Conservation (phyloP, 1,140 invertebrate species). For the Habropoda laboriosa region DNA sequence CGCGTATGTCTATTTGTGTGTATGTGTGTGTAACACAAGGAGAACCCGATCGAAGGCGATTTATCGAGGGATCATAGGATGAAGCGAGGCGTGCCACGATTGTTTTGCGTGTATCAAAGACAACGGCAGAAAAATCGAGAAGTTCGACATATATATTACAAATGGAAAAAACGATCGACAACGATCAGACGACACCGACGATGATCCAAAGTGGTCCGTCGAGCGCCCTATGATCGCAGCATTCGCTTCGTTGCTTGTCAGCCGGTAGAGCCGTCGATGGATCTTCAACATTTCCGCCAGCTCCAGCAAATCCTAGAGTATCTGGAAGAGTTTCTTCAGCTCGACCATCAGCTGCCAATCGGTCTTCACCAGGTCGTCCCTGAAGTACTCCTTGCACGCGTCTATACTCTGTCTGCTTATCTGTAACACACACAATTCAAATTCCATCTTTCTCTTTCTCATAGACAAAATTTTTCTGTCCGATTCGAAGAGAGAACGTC, state of each 20-base stretch:
- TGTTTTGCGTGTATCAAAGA: slow-evolving; percentile 19
- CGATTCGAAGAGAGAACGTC: no score
- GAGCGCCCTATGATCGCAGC: not conserved
- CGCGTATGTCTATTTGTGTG: not conserved
- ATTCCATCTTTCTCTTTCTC: no score
- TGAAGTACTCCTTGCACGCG: slow-evolving; percentile 99
- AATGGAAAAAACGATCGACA: not conserved
- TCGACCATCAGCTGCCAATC: slow-evolving; percentile 99
- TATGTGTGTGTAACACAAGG: not conserved
- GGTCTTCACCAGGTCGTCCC: slow-evolving; percentile 96
- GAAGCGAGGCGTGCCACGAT: not conserved
- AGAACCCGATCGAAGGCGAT: not conserved
- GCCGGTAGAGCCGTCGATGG: not conserved
- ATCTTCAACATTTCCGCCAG: slow-evolving; percentile 1
- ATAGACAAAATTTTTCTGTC: no score
- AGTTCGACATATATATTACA: slow-evolving; percentile 27
- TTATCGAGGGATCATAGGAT: slow-evolving; percentile 23
- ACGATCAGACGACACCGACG: slow-evolving; percentile 8
- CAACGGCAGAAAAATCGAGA: slow-evolving; percentile 34
- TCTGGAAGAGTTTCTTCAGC: slow-evolving; percentile 98
- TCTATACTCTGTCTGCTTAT: slow-evolving; percentile 99
- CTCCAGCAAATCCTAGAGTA: slow-evolving; percentile 87
- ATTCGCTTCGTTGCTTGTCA: not conserved
- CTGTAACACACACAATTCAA: slow-evolving; percentile 89
- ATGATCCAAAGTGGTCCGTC: not conserved